Percentiles rank a stretch among this genome's conserved stretches.
These are phyloP conservation scores for Trichogramma evanescens DNA, from an alignment of 2,888 invertebrate genomes.

Conservation along the genomic window DNA sequence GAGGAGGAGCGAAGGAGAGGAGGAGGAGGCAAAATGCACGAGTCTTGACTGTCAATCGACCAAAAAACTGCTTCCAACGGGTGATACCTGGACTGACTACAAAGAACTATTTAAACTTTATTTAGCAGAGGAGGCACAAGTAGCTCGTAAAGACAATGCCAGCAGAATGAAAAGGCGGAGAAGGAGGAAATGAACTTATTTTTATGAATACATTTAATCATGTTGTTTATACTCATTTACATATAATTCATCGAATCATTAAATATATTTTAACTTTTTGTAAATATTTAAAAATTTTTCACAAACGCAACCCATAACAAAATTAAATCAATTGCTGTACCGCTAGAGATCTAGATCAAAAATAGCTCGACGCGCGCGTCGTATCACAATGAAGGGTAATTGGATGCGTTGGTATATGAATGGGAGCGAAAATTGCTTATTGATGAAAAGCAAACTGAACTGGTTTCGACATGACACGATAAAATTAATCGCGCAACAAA, in stretches of 20 bases:
- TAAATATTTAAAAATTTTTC: no score
- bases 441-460: not conserved
- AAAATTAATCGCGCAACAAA: no score
- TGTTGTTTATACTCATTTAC: no score
- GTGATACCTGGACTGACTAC: slow-evolving; percentile 34
- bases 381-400: slow-evolving; percentile 15
- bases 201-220: no score
- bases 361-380: not conserved
- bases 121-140: slow-evolving; percentile 27
- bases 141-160: not conserved
- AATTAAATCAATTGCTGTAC: no score
- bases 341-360: no score
- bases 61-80: slow-evolving; percentile 27
- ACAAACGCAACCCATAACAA: no score
- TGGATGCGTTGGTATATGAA: slow-evolving; percentile 4
- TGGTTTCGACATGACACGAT: no score
- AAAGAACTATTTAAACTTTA: slow-evolving; percentile 33
- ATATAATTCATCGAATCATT: no score
- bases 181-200: slow-evolving; percentile 2
- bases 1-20: slow-evolving; percentile 23
- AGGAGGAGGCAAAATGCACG: slow-evolving; percentile 47
- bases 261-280: no score
- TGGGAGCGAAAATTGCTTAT: slow-evolving; percentile 4
- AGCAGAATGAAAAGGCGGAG: not conserved
- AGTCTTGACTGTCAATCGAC: slow-evolving; percentile 49